Evolutionary conservation across 2,113 vertebrate genomes (phyloP).

Genomic region (Odocoileus hemionus): DNA sequence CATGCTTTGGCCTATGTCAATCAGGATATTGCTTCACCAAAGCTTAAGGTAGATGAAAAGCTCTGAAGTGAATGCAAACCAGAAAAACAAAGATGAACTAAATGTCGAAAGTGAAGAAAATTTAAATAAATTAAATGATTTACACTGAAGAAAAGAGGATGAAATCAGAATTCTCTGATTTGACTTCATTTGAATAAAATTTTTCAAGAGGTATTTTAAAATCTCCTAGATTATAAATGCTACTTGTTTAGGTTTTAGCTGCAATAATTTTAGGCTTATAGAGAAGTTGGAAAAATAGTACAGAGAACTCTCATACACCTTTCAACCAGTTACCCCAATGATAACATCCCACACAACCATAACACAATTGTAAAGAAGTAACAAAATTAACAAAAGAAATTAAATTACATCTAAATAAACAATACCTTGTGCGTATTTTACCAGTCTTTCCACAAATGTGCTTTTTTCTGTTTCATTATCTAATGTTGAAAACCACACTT

Average conservation of each 20-base stretch:
- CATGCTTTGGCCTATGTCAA: neutral
- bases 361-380: neutral
- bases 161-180: neutral
- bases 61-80: neutral
- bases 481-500: neutral
- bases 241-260: neutral
- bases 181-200: neutral
- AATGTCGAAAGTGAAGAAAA: neutral
- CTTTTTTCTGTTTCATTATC: neutral
- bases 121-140: constrained; percentile 11
- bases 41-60: neutral
- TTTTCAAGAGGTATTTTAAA: neutral
- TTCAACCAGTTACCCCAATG: neutral
- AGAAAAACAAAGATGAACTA: neutral
- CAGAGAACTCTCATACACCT: neutral
- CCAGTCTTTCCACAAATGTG: neutral
- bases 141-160: neutral
- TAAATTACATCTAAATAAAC: neutral
- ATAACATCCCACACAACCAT: neutral
- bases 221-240: neutral
- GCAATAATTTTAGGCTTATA: neutral
- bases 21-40: neutral
- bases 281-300: neutral
- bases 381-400: constrained; percentile 12
- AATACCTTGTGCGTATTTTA: neutral